Evolutionary conservation across 1,140 invertebrate species (phyloP).

Genomic region (Drosophila orena): DNA sequence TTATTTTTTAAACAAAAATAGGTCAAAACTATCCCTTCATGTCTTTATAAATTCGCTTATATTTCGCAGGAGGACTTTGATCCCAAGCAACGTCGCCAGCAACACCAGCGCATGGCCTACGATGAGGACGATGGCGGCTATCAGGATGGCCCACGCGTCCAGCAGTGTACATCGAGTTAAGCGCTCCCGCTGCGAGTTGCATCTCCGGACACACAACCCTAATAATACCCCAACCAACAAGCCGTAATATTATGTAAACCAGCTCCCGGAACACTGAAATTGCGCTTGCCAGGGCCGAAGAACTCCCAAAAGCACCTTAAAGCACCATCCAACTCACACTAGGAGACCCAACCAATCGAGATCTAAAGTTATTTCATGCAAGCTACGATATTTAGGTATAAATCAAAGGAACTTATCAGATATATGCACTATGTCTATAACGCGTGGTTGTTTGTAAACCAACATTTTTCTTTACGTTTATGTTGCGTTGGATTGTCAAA

Average conservation of each 20-base stretch:
- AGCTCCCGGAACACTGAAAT: slow-evolving; percentile 53
- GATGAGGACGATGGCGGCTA: slow-evolving; percentile 88
- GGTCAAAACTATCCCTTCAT: too few relatives aligned
- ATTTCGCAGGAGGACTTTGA: slow-evolving; percentile 86
- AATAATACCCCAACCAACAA: slow-evolving; percentile 30
- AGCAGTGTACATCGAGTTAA: slow-evolving; percentile 94
- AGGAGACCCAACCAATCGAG: slow-evolving; percentile 37
- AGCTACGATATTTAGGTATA: slow-evolving; percentile 76
- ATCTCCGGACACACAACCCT: slow-evolving; percentile 20
- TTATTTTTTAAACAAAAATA: too few relatives aligned
- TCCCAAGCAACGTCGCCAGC: slow-evolving; percentile 86
- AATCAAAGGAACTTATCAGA: slow-evolving; percentile 70
- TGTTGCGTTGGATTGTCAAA: slow-evolving; percentile 58
- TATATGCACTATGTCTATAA: slow-evolving; percentile 73
- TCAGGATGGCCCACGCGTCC: slow-evolving; percentile 86
- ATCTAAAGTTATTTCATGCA: slow-evolving; percentile 69
- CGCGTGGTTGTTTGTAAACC: slow-evolving; percentile 64
- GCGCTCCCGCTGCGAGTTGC: slow-evolving; percentile 33
- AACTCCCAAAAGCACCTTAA: slow-evolving; percentile 23
- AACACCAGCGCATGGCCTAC: slow-evolving; percentile 87
- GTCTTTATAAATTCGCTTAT: not conserved
- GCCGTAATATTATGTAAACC: slow-evolving; percentile 42
- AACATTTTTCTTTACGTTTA: slow-evolving; percentile 63
- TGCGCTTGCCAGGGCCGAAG: slow-evolving; percentile 45
- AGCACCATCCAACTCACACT: slow-evolving; percentile 22